These are phyloP conservation scores for Etheostoma perlongum DNA, from an alignment of 2,797 vertebrate genomes.

Conservation along the genomic window DNA sequence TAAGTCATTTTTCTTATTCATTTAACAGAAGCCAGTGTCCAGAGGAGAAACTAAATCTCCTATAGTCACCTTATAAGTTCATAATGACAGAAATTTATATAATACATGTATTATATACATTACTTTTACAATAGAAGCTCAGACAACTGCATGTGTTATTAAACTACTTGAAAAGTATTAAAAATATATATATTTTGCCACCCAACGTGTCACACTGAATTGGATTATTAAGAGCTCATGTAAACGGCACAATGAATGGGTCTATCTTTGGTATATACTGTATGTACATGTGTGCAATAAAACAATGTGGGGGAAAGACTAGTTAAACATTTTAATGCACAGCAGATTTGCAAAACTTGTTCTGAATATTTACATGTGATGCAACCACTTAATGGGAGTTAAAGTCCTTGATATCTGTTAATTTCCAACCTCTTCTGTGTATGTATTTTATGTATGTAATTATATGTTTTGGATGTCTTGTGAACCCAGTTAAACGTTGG, in stretches of 20 bases:
- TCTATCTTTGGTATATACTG: background rate
- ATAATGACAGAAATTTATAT: conserved; percentile 17
- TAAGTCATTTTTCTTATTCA: background rate
- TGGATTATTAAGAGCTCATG: background rate
- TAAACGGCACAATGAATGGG: background rate
- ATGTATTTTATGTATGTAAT: background rate
- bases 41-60: conserved; percentile 5
- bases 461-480: background rate
- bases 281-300: background rate
- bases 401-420: background rate
- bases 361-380: background rate
- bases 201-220: background rate
- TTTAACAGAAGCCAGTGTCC: background rate
- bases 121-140: conserved; percentile 7
- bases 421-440: background rate
- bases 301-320: background rate
- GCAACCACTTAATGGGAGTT: background rate
- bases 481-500: background rate
- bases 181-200: conserved; percentile 13
- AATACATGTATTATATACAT: conserved; percentile 9
- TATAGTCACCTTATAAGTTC: background rate
- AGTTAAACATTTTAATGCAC: background rate
- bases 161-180: conserved; percentile 19
- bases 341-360: background rate
- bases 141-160: background rate